These are phyloP conservation scores for Actinernus sp. DNA, from an alignment of 92 coral and sea anemone genomes.

Conservation along the genomic window DNA sequence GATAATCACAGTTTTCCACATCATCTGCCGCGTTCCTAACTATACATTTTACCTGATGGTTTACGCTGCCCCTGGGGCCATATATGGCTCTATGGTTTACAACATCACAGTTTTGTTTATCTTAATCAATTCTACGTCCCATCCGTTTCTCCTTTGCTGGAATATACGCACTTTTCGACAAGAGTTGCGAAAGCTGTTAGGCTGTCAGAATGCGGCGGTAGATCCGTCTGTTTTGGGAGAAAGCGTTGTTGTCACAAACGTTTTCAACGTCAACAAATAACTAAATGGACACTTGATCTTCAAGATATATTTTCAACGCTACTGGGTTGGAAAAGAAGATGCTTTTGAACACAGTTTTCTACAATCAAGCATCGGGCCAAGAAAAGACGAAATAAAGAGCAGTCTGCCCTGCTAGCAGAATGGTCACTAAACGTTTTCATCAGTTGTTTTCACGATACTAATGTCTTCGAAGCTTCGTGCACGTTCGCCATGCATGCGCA, in stretches of 20 bases:
- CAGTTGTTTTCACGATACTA: too few relatives aligned
- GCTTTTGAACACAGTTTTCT: too few relatives aligned
- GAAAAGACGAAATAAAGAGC: too few relatives aligned
- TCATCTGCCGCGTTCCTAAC: slow-evolving; percentile 73
- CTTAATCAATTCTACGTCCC: slow-evolving; percentile 60
- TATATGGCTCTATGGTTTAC: slow-evolving; percentile 74
- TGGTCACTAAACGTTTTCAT: too few relatives aligned
- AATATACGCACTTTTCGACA: slow-evolving; percentile 63
- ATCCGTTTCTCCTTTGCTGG: slow-evolving; percentile 68
- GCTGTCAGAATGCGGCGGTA: slow-evolving; percentile 25
- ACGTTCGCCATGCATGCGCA: too few relatives aligned
- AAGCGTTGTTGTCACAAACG: slow-evolving; percentile 20
- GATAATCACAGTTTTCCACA: slow-evolving; percentile 61
- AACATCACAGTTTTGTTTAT: slow-evolving; percentile 77
- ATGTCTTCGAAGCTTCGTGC: too few relatives aligned
- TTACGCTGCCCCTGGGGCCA: slow-evolving; percentile 48
- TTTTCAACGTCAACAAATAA: too few relatives aligned
- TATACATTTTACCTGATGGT: slow-evolving; percentile 69
- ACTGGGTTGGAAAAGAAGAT: too few relatives aligned
- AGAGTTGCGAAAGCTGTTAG: slow-evolving; percentile 22
- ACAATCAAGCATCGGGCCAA: too few relatives aligned
- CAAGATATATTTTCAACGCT: too few relatives aligned
- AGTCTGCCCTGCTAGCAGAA: too few relatives aligned
- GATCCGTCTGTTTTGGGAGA: slow-evolving; percentile 33
- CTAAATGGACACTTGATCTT: too few relatives aligned